phyloP scores from a whole-genome alignment of 2,113 vertebrate genomes.

The Talpa occidentalis region DNA sequence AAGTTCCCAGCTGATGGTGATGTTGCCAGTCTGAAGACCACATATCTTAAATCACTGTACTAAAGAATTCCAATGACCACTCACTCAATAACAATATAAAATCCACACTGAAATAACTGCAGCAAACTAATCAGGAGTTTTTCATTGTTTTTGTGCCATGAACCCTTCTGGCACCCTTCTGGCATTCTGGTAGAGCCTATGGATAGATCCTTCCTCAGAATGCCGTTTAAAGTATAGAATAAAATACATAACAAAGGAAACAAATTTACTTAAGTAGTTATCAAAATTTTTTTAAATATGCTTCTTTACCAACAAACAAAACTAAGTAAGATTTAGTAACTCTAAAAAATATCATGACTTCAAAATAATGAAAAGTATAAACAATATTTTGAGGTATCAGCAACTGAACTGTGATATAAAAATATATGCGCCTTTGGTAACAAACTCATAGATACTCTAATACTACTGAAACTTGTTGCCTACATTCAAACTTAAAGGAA shows the following conservation, averaged over 20 bases:
- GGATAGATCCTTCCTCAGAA: not conserved
- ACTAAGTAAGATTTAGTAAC: not conserved
- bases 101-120: conserved; percentile 27
- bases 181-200: not conserved
- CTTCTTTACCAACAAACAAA: not conserved
- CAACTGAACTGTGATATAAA: not conserved
- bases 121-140: not conserved
- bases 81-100: not conserved
- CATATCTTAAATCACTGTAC: conserved; percentile 22
- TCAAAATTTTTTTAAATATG: conserved; percentile 15
- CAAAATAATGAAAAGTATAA: conserved; percentile 33
- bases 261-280: conserved; percentile 2
- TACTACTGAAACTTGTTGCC: not conserved
- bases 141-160: not conserved
- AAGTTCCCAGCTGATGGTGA: not conserved
- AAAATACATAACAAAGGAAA: conserved; percentile 50
- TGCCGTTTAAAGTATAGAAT: conserved; percentile 42
- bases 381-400: not conserved
- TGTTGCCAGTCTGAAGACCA: not conserved
- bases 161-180: not conserved
- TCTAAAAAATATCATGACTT: conserved; percentile 41
- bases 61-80: not conserved
- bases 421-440: conserved; percentile 26
- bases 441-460: conserved; percentile 36
- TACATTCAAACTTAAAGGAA: conserved; percentile 44